Conservation (phyloP, 2,888 invertebrate species). For the Callosobruchus maculatus region DNA sequence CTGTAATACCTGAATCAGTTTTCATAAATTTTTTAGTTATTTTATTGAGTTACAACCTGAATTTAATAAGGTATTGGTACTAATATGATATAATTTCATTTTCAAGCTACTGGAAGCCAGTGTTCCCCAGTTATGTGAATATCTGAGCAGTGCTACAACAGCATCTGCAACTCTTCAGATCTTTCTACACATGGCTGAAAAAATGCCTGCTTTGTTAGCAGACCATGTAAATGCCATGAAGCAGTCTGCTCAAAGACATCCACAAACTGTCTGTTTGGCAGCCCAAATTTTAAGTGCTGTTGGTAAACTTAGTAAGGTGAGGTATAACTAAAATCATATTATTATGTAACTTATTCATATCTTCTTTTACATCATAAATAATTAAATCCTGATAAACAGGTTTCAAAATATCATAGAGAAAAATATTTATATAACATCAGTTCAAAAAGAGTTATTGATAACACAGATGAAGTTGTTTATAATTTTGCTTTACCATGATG, state of each 20-base stretch:
- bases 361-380: too few species aligned
- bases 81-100: background rate
- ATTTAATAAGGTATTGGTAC: too few species aligned
- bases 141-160: constrained; percentile 61
- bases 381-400: too few species aligned
- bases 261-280: constrained; percentile 62
- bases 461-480: too few species aligned
- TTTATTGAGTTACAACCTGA: too few species aligned
- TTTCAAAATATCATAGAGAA: too few species aligned
- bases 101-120: constrained; percentile 72
- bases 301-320: constrained; percentile 67
- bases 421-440: background rate
- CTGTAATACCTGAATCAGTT: too few species aligned
- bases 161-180: constrained; percentile 67
- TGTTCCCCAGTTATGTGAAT: constrained; percentile 77
- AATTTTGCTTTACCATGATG: too few species aligned
- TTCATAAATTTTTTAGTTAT: too few species aligned
- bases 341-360: too few species aligned
- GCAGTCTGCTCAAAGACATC: constrained; percentile 63
- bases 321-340: background rate
- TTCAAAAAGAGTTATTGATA: background rate
- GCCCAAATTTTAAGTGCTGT: constrained; percentile 69
- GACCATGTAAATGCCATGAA: constrained; percentile 69
- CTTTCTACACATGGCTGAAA: constrained; percentile 70
- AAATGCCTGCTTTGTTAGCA: constrained; percentile 65